Evolutionary conservation across 2,888 invertebrate genomes (phyloP), one percentile per base, ranked within the genome.

Genomic region (Criorhina ranunculi): DNA sequence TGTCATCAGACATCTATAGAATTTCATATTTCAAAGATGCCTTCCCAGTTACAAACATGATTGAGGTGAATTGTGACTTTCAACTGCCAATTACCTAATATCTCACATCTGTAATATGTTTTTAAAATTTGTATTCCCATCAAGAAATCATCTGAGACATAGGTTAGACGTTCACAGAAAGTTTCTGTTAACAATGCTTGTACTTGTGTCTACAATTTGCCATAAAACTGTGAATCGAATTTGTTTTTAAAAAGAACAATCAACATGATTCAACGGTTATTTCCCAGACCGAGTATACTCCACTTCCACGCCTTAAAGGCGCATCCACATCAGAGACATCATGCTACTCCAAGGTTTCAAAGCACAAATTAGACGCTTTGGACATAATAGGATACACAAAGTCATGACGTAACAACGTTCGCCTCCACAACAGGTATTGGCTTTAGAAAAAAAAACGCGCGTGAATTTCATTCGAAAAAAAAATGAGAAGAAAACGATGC

Each of bases 331-430:
- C 51, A 70, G 49, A 51, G 49, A 51, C 60, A 57, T 49, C 29
- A 17, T 17, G 37, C 46, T 35, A 44, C 79, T 70, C 69, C 69
- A 7, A 15, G 42, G 12, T 49, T 8, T 15, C 29, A 55, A 72
- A 64, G 57, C 35, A 12, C 19, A 60, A 46, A 49, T 37, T 24
- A 24, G 24, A 57, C 29, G 37, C 51, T 46, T 62, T 72, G 57
- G 31, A 46, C 69, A 64, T 49, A 19, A 29, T 11, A 57, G 35
- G 35, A 46, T 8, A 59, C 59, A 46, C 53, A 31, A 42, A 8
- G 31, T 29, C 15, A 60, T 85, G 85, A 76, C 70, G 82, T 78
- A 82, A 85, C 64, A 12, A 85, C 64, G n/a, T 35, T 44, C n/a
- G 51, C 49, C 62, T 60, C 24, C 59, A 44, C 60, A 67, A 60